Base-by-base conservation (phyloP, 2,888 invertebrate species). In the Temnothorax ravouxi region DNA sequence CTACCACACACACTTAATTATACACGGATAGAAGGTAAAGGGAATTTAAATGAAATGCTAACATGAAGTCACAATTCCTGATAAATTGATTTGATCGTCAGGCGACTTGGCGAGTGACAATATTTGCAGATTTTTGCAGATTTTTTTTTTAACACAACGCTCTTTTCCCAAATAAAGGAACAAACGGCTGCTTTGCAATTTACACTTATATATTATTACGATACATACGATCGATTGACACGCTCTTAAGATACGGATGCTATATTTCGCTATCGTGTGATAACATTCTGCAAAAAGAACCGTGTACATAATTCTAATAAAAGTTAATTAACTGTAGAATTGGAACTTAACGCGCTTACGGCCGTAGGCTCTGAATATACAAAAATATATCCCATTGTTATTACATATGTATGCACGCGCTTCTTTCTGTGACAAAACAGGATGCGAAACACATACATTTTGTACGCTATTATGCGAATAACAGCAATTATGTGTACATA, bases 311-410 rank as follows among this genome's bases (percentile, higher is more conserved):
- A 77, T 44, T 71, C n/a, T 59, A 74, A 71, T 77, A 80, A 87
- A 86, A 87, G 66, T 82, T 54, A 54, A 69, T 84, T 71, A 84
- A 84, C 18, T 64, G 38, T 83, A 82, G 47, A 80, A 79, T 29
- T 77, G 34, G 25, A 89, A 89, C 84, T 83, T 84, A 88, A 85
- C 13, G 44, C 62, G 56, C 75, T 56, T 83, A 75, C 81, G n/a
- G 61, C 56, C 34, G 44, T 86, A 85, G 76, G 79, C 84, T 76
- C 61, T 84, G 61, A 64, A 59, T 81, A 84, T 90, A 90, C 69
- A 89, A 89, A 90, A 85, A 89, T 89, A 89, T 89, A 88, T 85
- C 54, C 62, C 61, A 75, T 83, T 72, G 9, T 77, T 71, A 77
- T 85, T 84, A 34, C n/a, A 79, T 61, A 64, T 61, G 61, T 75